These are phyloP conservation scores for Drosophila yooni DNA, from an alignment of 2,888 invertebrate genomes.

Conservation along the genomic window DNA sequence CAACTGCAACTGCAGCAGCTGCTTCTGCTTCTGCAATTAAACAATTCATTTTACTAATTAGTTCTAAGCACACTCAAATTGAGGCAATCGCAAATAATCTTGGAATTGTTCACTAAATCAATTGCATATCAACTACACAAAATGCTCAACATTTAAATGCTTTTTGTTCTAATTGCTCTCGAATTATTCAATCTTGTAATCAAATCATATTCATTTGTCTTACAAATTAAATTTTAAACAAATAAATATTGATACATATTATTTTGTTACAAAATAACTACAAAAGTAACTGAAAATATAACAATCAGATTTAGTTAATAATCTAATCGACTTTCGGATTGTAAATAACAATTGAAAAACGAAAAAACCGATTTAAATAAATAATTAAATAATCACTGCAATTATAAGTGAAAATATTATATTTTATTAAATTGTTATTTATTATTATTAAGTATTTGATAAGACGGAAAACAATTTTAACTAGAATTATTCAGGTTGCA, in stretches of 20 bases:
- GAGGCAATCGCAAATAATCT: background rate
- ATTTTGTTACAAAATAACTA: no score
- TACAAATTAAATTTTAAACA: no score
- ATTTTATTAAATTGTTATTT: no score
- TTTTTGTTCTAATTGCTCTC: background rate
- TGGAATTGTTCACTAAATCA: background rate
- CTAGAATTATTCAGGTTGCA: no score
- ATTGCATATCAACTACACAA: background rate
- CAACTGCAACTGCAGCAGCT: constrained; percentile 33
- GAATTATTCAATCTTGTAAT: background rate
- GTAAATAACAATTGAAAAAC: background rate
- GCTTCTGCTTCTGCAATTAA: constrained; percentile 17
- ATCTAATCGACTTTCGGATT: no score
- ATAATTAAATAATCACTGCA: background rate
- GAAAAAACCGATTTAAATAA: background rate
- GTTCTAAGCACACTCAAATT: constrained; percentile 27
- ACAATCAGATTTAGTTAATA: background rate
- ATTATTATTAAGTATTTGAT: no score
- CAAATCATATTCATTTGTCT: background rate
- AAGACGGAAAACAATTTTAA: no score
- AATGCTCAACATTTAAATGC: background rate
- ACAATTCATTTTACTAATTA: constrained; percentile 57
- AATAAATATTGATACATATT: no score
- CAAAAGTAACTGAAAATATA: background rate
- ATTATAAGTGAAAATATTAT: background rate